Conservation (phyloP, 2,113 vertebrate species). For the Stictonetta naevosa region DNA sequence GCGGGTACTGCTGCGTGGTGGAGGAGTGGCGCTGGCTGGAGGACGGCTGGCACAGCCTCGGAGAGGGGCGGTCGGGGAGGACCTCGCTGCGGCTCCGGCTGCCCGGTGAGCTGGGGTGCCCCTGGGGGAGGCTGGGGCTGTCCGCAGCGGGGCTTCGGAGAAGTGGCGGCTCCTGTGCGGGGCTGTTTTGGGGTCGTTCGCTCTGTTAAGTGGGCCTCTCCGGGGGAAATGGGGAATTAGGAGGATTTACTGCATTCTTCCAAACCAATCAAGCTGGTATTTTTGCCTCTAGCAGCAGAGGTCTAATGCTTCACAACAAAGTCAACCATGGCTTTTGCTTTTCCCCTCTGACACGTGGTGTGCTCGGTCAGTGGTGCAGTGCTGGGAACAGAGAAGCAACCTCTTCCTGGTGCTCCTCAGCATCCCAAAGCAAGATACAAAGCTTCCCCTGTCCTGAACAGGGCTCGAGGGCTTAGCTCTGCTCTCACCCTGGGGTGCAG, state of each 20-base stretch:
- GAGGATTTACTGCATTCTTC: conserved; percentile 62
- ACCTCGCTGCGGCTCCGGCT: conserved; percentile 56
- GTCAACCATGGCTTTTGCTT: not conserved
- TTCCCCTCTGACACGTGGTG: not conserved
- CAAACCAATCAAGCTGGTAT: conserved; percentile 46
- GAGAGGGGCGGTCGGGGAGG: conserved; percentile 43
- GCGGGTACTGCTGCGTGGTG: conserved; percentile 81
- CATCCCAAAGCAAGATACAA: not conserved
- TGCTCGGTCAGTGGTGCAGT: not conserved
- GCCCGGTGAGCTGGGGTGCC: conserved; percentile 60
- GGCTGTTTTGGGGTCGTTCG: not conserved
- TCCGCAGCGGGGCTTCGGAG: not conserved
- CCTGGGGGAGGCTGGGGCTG: not conserved
- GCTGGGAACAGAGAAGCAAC: not conserved
- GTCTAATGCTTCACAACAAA: not conserved
- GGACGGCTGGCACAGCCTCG: conserved; percentile 52
- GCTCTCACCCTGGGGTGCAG: not conserved
- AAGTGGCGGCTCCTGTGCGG: not conserved
- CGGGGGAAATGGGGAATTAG: conserved; percentile 53
- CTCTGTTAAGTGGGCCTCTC: conserved; percentile 14
- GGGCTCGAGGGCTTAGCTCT: not conserved
- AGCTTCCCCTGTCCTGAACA: not conserved
- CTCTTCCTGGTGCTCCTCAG: not conserved
- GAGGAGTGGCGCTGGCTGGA: conserved; percentile 81
- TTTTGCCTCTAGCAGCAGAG: not conserved